These are phyloP conservation scores for Anas georgica DNA, from an alignment of 2,797 vertebrate species.

Conservation along the genomic window DNA sequence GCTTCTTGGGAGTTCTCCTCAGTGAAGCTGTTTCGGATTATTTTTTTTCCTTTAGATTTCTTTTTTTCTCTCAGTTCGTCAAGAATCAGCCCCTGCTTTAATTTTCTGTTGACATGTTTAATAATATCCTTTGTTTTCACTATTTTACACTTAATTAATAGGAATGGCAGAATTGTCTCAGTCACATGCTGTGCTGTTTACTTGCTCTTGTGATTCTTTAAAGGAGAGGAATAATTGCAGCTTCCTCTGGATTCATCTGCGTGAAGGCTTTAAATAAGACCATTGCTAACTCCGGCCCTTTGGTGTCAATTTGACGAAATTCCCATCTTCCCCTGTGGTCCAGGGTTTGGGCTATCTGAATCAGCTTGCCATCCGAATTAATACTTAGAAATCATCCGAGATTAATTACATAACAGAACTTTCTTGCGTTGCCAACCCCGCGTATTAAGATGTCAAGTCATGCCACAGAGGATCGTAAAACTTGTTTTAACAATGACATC, in stretches of 20 bases:
- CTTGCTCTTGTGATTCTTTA: slow-evolving; percentile 10
- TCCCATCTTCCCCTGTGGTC: neutral
- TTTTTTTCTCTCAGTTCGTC: neutral
- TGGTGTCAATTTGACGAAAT: slow-evolving; percentile 19
- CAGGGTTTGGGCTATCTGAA: neutral
- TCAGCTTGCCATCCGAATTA: neutral
- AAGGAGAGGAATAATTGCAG: neutral
- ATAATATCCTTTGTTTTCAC: slow-evolving; percentile 4
- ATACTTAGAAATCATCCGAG: slow-evolving; percentile 9
- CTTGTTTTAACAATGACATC: neutral
- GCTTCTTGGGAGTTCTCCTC: neutral
- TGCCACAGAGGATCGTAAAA: neutral
- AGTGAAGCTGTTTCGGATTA: neutral
- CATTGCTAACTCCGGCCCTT: neutral
- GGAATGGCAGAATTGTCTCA: neutral
- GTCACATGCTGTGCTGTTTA: neutral
- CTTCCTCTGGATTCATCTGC: neutral
- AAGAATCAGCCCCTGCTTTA: neutral
- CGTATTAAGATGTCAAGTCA: neutral
- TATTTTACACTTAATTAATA: slow-evolving; percentile 30
- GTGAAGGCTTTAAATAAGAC: neutral
- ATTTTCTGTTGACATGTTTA: neutral
- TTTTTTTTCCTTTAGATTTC: neutral
- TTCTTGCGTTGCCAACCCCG: neutral
- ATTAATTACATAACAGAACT: slow-evolving; percentile 15